phyloP scores from a whole-genome alignment of 1,140 invertebrate genomes.

The Tetramorium alpestre region DNA sequence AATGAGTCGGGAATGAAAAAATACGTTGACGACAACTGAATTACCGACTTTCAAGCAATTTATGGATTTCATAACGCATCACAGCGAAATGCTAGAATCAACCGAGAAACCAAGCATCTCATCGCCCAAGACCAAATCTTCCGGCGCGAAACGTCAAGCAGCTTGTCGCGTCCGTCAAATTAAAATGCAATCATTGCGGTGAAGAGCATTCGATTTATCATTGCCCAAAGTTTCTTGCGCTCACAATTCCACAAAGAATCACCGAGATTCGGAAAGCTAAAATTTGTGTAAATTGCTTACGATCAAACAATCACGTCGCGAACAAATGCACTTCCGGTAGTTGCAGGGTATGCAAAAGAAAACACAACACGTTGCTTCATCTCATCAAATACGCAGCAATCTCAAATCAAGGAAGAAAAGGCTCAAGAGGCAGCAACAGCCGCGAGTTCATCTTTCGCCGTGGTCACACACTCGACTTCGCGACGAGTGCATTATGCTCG shows the following conservation, averaged over 20 bases:
- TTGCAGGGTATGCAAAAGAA: conserved; percentile 44
- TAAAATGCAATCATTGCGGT: conserved; percentile 34
- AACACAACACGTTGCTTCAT: conserved; percentile 55
- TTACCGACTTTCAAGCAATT: too few relatives aligned
- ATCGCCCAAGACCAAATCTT: too few relatives aligned
- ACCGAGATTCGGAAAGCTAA: not conserved
- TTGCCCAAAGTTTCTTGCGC: conserved; percentile 1
- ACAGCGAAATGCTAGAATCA: too few relatives aligned
- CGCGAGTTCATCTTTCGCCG: not conserved
- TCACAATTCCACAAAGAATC: not conserved
- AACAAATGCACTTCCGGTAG: conserved; percentile 1
- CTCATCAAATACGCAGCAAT: too few relatives aligned
- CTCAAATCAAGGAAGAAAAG: too few relatives aligned
- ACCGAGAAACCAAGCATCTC: too few relatives aligned
- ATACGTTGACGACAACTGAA: too few relatives aligned
- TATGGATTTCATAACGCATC: too few relatives aligned
- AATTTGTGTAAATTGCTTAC: conserved; percentile 57
- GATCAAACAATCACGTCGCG: not conserved
- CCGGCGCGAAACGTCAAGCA: too few relatives aligned
- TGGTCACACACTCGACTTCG: not conserved
- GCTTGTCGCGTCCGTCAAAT: not conserved
- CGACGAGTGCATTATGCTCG: not conserved
- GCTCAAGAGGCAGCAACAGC: too few relatives aligned
- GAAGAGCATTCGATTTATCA: conserved; percentile 9
- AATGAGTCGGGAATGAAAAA: not conserved